Base-by-base conservation (phyloP, 2,888 invertebrate genomes). In the Orchestes rusci region DNA sequence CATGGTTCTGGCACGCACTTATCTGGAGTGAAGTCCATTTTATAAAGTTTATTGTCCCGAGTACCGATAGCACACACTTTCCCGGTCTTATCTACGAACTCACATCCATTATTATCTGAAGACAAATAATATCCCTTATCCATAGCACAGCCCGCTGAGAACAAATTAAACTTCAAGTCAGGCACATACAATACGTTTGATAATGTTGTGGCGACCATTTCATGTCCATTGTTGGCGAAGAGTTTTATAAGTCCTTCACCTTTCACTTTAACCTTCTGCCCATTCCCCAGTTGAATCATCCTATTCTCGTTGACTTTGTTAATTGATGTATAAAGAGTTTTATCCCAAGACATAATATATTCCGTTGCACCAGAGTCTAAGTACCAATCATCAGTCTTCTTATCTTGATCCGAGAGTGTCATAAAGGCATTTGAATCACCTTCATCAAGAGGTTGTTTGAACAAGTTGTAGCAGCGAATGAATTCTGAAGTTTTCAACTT, bases 361-460 rank as follows among this genome's bases (percentile, higher is more conserved):
- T 48, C 48, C 13, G 20, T 40, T 16, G 50, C 48, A 8, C 50
- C 52, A 7, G 45, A 32, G 27, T 52, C 52, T 27, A 49, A 15
- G 35, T 35, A 47, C n/a, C n/a, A n/a, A n/a, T n/a, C n/a, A n/a
- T n/a, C n/a, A n/a, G n/a, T n/a, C n/a, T n/a, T n/a, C n/a, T n/a
- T n/a, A n/a, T n/a, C n/a, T n/a, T n/a, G n/a, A n/a, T n/a, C n/a
- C n/a, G n/a, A n/a, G n/a, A n/a, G n/a, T n/a, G n/a, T n/a, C n/a
- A n/a, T n/a, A n/a, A n/a, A n/a, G n/a, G 43, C 36, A 39, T 39
- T 43, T 36, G 13, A 15, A 3, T 28, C 34, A 12, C 20, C 18
- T 17, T 20, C n/a, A 29, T 28, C 32, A 27, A 16, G 13, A n/a
- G n/a, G n/a, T n/a, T n/a, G n/a, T n/a, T n/a, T n/a, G n/a, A n/a